These are phyloP conservation scores for Boloria selene DNA, from an alignment of 2,888 invertebrate genomes.

Conservation along the genomic window DNA sequence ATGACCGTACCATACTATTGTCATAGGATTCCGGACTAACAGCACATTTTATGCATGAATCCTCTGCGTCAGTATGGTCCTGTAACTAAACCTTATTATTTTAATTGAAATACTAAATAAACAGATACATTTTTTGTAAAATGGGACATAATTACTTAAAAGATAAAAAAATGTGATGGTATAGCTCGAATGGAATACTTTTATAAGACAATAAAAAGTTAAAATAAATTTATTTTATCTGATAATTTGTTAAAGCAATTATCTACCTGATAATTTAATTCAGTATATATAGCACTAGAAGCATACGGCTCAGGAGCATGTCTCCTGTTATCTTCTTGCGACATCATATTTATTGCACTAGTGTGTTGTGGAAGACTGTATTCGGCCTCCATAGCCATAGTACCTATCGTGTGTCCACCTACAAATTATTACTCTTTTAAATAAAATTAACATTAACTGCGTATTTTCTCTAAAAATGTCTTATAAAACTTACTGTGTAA, in stretches of 20 bases:
- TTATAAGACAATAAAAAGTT: no score
- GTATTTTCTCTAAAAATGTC: not conserved
- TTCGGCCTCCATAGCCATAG: conserved; percentile 76
- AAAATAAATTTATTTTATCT: no score
- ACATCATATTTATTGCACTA: conserved; percentile 61
- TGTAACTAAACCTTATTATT: conserved; percentile 46
- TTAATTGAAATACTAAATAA: not conserved
- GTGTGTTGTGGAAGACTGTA: conserved; percentile 75
- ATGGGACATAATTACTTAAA: no score
- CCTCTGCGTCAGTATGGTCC: conserved; percentile 78
- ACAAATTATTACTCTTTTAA: conserved; percentile 25
- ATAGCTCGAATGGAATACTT: no score
- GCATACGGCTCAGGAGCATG: conserved; percentile 87
- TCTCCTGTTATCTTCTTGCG: conserved; percentile 64
- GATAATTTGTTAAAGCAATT: no score
- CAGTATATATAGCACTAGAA: conserved; percentile 85
- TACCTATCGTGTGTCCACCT: conserved; percentile 70
- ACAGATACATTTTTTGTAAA: no score
- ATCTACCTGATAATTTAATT: conserved; percentile 71
- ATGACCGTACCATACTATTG: conserved; percentile 77
- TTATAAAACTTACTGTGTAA: conserved; percentile 58
- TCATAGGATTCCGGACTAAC: conserved; percentile 81
- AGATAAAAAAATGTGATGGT: no score
- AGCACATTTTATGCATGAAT: conserved; percentile 80
- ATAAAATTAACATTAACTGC: not conserved